A percentile compares a stretch with the other conserved stretches of the same genome.
Conservation (phyloP, 2,797 vertebrate genomes). For the Alauda arvensis region DNA sequence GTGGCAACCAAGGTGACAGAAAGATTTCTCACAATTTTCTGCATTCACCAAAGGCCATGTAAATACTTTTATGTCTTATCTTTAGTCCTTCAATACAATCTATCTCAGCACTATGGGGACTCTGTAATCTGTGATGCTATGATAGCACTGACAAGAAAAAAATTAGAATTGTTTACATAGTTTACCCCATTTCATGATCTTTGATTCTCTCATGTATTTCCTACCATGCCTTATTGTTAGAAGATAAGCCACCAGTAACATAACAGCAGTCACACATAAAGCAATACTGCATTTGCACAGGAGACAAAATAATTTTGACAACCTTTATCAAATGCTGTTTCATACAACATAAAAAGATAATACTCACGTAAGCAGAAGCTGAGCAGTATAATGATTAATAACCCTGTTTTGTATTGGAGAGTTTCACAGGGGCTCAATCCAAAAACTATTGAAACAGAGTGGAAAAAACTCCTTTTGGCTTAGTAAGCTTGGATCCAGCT, state of each 20-base stretch:
- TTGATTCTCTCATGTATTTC: background rate
- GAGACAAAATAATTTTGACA: background rate
- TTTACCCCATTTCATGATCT: background rate
- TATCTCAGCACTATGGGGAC: background rate
- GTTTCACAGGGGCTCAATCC: background rate
- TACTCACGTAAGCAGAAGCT: background rate
- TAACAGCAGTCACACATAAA: background rate
- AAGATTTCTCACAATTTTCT: background rate
- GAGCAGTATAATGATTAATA: background rate
- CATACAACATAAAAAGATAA: background rate
- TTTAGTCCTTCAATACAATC: background rate
- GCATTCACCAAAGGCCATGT: background rate
- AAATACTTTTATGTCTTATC: background rate
- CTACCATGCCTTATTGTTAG: background rate
- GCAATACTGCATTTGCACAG: background rate
- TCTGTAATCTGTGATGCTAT: background rate
- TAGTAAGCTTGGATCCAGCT: background rate
- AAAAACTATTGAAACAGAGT: background rate
- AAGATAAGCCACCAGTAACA: background rate
- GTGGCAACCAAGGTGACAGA: background rate
- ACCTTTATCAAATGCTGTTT: background rate
- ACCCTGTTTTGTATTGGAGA: background rate
- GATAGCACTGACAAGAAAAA: background rate
- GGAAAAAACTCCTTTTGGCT: background rate
- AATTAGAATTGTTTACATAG: background rate